Conservation (phyloP, 37 sponge, comb jelly and placozoan genomes). For the Aphrocallistes beatrix region DNA sequence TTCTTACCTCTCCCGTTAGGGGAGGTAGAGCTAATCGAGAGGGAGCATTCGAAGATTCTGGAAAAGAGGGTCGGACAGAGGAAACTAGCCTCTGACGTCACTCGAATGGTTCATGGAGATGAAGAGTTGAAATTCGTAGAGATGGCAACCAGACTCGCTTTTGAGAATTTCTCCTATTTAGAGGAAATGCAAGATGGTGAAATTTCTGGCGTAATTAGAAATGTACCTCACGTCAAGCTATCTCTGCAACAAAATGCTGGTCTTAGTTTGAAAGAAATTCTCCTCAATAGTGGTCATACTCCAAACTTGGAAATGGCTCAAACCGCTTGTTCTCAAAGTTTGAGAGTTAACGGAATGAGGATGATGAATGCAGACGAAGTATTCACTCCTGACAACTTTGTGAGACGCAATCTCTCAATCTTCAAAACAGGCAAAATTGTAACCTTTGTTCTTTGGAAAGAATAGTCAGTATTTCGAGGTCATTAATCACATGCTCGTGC, state of each 20-base stretch:
- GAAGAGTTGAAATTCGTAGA: not conserved
- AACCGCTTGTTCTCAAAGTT: constrained; percentile 18
- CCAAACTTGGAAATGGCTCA: not conserved
- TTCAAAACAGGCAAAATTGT: constrained; percentile 37
- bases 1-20: constrained; percentile 19
- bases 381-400: constrained; percentile 24
- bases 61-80: constrained; percentile 42
- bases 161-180: not conserved
- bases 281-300: not conserved
- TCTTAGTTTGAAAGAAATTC: not conserved
- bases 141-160: not conserved
- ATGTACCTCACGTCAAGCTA: not conserved
- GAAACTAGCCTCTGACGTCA: constrained; percentile 51
- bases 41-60: constrained; percentile 12
- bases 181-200: not conserved
- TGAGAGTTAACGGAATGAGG: constrained; percentile 35
- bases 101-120: constrained; percentile 66
- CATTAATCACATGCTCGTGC: no score
- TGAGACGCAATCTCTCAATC: constrained; percentile 40
- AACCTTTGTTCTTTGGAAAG: not conserved
- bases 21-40: not conserved
- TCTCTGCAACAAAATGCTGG: not conserved
- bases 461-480: not conserved
- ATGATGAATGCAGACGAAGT: constrained; percentile 23
- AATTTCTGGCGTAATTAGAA: not conserved